Conservation (phyloP, 2,888 invertebrate species). For the Thysanoteuthis rhombus region DNA sequence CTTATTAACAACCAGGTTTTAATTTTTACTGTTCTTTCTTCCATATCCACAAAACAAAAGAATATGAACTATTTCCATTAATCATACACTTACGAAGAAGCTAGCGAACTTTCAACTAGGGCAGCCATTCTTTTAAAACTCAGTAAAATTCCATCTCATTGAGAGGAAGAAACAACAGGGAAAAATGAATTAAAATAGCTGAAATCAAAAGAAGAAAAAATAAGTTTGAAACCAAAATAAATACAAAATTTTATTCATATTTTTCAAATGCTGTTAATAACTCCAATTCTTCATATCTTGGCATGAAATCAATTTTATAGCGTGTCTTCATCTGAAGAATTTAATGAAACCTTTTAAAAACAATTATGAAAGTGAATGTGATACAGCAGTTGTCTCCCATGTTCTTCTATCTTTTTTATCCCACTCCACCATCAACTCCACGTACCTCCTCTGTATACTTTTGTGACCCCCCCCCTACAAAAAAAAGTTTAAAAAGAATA, state of each 20-base stretch:
- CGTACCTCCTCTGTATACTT: not conserved
- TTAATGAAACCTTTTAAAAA: slow-evolving; percentile 12
- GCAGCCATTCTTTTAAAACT: not conserved
- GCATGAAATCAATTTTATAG: not conserved
- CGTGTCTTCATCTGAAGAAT: not conserved
- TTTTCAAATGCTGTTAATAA: slow-evolving; percentile 12
- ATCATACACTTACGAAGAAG: not conserved
- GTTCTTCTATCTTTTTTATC: not conserved
- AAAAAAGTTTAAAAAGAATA: not conserved
- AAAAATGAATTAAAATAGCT: not conserved
- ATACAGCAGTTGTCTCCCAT: not conserved
- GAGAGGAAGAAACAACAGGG: not conserved
- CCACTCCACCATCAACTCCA: not conserved
- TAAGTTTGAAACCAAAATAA: not conserved
- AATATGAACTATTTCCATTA: not conserved
- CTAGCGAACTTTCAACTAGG: not conserved
- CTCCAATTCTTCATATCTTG: not conserved
- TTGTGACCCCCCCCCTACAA: not conserved
- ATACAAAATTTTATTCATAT: not conserved
- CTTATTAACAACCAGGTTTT: not conserved
- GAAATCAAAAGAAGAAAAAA: not conserved
- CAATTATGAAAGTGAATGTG: not conserved
- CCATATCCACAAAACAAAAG: not conserved
- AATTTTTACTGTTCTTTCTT: not conserved
- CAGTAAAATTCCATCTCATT: not conserved